Evolutionary conservation across 2,113 vertebrate genomes (phyloP).

Genomic region (Austrofundulus limnaeus): DNA sequence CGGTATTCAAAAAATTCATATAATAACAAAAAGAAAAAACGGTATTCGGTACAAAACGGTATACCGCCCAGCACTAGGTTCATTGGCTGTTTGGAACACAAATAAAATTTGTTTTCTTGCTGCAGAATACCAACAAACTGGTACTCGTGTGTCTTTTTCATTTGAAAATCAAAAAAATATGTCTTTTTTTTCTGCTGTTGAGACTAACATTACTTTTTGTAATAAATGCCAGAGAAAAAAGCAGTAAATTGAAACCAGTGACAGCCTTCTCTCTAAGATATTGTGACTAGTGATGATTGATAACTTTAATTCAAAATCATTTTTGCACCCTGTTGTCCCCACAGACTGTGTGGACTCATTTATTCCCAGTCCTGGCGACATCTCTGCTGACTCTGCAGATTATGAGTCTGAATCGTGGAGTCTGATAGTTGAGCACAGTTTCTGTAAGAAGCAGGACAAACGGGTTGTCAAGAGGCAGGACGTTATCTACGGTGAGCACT

Average conservation of each 20-base stretch:
- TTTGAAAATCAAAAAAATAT: no score
- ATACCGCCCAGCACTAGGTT: no score
- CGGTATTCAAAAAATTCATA: no score
- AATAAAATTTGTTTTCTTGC: no score
- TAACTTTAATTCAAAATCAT: not conserved
- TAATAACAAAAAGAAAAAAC: no score
- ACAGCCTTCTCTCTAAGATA: not conserved
- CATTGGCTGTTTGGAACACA: no score
- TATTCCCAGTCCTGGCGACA: slow-evolving; percentile 80
- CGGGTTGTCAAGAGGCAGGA: slow-evolving; percentile 90
- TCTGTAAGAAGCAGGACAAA: slow-evolving; percentile 89
- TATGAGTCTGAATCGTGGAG: slow-evolving; percentile 96
- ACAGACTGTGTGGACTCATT: slow-evolving; percentile 85
- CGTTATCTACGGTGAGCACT: slow-evolving; percentile 90
- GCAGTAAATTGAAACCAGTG: not conserved
- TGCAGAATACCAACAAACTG: no score
- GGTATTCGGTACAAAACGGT: no score
- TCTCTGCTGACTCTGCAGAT: slow-evolving; percentile 81
- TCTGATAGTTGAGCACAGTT: slow-evolving; percentile 85
- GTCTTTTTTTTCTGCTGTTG: no score
- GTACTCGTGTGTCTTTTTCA: no score
- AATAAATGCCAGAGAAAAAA: not conserved
- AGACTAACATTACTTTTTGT: no score
- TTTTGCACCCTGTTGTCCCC: not conserved
- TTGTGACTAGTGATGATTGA: not conserved